Base-by-base conservation (phyloP, 2,888 invertebrate species). In the Poecilobothrus nobilitatus region DNA sequence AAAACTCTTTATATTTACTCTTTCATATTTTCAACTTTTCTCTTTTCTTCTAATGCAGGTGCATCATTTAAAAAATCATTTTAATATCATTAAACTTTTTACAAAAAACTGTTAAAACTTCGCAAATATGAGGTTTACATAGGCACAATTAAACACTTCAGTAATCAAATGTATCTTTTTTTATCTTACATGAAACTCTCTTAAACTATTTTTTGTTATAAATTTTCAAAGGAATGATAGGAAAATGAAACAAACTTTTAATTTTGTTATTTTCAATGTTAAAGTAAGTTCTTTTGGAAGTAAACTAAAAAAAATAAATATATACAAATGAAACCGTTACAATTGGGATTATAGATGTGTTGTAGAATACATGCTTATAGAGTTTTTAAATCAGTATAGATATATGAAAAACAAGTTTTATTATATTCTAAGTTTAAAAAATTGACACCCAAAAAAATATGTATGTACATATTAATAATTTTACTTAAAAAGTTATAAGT, bases 311-410 rank as follows among this genome's bases (percentile, higher is more conserved):
- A 18, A 12, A 53, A 53, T n/a, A n/a, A n/a, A n/a, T n/a, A 53
- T 53, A 53, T 53, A 53, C 53, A 53, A 53, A 53, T 53, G 15
- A 53, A 53, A 53, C 53, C 53, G 53, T 53, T 53, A 53, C 53
- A 12, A 53, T 53, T 53, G 53, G 15, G 2, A 12, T 53, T 53
- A 18, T 53, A 44, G 15, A 18, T 53, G 15, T 12, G 18, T 53
- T 53, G 15, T 18, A 53, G 53, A 15, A 12, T 2, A 12, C 41
- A 5, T 41, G n/a, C n/a, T n/a, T n/a, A n/a, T n/a, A n/a, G n/a
- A n/a, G n/a, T 41, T 41, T 41, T 41, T 8, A 41, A 41, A 41
- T 5, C 4, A 41, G 15, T 12, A 41, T 5, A 41, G 7, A 41
- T 53, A 18, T 18, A 18, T 12, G 53, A 6, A 53, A 53, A 53